Evolutionary conservation across 30 jellyfish, hydroid and myxozoan genomes (phyloP).

Genomic region (Aurelia aurita complex sp. Pacific): DNA sequence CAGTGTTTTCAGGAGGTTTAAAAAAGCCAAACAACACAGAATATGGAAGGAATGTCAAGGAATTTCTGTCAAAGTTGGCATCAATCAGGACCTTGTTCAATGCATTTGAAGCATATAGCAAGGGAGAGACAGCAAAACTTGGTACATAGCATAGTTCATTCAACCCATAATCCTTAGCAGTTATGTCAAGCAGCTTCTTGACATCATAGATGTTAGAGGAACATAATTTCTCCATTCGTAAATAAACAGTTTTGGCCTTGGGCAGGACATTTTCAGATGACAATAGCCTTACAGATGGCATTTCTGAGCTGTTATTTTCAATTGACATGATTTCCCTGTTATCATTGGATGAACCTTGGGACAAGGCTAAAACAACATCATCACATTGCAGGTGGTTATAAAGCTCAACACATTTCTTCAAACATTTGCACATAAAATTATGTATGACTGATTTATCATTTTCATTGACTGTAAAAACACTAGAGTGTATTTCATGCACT

Average conservation of each 20-base stretch:
- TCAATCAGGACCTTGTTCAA: background rate
- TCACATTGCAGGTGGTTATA: background rate
- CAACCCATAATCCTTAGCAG: constrained; percentile 26
- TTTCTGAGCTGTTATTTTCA: no score
- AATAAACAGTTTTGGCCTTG: constrained; percentile 3
- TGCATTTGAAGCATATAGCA: background rate
- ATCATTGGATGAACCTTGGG: background rate
- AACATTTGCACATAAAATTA: no score
- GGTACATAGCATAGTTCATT: constrained; percentile 17
- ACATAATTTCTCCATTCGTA: constrained; percentile 31
- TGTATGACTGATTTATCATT: no score
- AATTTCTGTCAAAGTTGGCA: no score
- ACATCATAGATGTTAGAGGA: constrained; percentile 17
- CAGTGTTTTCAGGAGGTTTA: no score
- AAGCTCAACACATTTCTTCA: background rate
- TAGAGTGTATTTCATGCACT: no score
- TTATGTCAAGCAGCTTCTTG: constrained; percentile 24
- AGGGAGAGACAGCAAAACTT: constrained; percentile 6
- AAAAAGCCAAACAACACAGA: no score
- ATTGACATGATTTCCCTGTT: no score
- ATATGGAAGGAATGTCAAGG: no score
- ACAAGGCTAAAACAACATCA: background rate
- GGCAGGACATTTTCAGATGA: background rate
- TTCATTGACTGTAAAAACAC: no score
- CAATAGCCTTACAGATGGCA: constrained; percentile 10